These are phyloP conservation scores for Eunapius fragilis DNA, from an alignment of 37 sponge, comb jelly and placozoan species.

Conservation along the genomic window DNA sequence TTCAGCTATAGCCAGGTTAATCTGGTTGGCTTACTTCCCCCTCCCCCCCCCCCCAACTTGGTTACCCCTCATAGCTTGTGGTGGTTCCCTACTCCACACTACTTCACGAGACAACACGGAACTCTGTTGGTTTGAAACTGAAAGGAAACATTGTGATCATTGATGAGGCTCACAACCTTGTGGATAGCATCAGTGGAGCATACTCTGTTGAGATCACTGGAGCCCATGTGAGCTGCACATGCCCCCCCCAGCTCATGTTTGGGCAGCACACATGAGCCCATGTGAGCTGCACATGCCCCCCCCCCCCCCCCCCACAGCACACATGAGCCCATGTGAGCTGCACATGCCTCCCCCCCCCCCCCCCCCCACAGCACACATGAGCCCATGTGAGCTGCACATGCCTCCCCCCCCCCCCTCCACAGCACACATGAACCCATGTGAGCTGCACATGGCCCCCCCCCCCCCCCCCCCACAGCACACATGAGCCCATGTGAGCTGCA, in stretches of 20 bases:
- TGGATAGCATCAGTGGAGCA: constrained; percentile 89
- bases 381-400: constrained; percentile 59
- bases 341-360: constrained; percentile 20
- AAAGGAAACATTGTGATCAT: constrained; percentile 92
- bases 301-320: no score
- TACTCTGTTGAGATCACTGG: constrained; percentile 81
- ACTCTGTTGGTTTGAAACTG: constrained; percentile 83
- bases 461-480: no score
- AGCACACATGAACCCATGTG: constrained; percentile 62
- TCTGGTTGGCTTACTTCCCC: not conserved
- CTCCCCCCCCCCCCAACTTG: no score
- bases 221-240: constrained; percentile 62
- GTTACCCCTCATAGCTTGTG: constrained; percentile 59
- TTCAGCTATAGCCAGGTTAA: not conserved
- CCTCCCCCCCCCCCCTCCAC: no score
- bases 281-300: constrained; percentile 33
- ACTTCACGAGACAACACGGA: constrained; percentile 83
- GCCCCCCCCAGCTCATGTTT: constrained; percentile 1
- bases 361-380: constrained; percentile 92
- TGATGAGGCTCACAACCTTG: constrained; percentile 99
- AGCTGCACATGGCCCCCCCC: not conserved
- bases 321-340: not conserved
- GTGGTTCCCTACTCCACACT: constrained; percentile 96
- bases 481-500: no score
- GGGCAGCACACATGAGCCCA: constrained; percentile 73